Base-by-base conservation (phyloP, 1,140 invertebrate species). In the Drosophila sturtevanti region DNA sequence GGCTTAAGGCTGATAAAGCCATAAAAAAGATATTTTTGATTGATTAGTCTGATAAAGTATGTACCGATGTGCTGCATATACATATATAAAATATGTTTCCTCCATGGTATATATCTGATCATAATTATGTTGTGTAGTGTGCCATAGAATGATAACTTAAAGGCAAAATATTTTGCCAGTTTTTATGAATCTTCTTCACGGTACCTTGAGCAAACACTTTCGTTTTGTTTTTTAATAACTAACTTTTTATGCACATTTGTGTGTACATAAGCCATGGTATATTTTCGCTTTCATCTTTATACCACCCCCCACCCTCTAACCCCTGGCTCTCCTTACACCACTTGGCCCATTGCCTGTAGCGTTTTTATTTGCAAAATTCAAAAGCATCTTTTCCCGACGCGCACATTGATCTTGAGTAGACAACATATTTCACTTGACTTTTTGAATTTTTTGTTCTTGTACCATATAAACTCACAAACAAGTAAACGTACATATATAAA, bases 381-480 rank as follows among this genome's bases (percentile, higher is more conserved):
- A 48, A 48, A 48, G 41, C 41, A 41, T 16, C 14, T 48, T 59
- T 16, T 58, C 31, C 22, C 64, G 41, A 16, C 41, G 11, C 24
- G 18, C 48, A 9, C 55, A 66, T 59, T 66, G 64, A 66, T 66
- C 55, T 60, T 59, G 63, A 38, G 51, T 14, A 22, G 27, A 18
- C 21, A 60, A 35, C 55, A 66, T 51, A 58, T 59, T 58, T 66
- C 16, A n/a, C 27, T 31, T 58, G 59, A 22, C 59, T 48, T 18
- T 22, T 24, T 35, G 55, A 44, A n/a, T 61, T 24, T 11, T 61
- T 24, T 11, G 35, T 58, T 37, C 5, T 16, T 21, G 24, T 22
- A 7, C 41, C 41, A 18, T 21, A 48, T 10, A 48, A 6, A 48
- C 16, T 21, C 1, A 16, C 14, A 7, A 1, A 41, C 6, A 16